Evolutionary conservation across 2,797 vertebrate species (phyloP).

Genomic region (Triplophysa bombifrons): DNA sequence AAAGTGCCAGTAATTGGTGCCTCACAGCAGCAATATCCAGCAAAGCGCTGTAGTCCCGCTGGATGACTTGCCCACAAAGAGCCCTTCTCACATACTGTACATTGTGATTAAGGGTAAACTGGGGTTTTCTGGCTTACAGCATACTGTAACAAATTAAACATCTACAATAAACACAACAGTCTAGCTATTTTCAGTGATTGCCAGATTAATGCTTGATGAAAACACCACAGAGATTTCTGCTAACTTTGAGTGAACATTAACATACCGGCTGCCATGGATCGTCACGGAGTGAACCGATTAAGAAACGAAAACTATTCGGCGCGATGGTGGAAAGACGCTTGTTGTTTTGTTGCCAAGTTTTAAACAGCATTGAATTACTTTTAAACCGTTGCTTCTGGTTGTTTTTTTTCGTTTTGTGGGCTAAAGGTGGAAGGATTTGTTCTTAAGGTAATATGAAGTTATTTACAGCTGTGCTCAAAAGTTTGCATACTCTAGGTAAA

Average conservation of each 20-base stretch:
- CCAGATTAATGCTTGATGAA: slow-evolving; percentile 1
- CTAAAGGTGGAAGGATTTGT: too few relatives aligned
- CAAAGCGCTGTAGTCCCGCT: slow-evolving; percentile 25
- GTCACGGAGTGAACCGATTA: too few relatives aligned
- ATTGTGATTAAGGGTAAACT: slow-evolving; percentile 36
- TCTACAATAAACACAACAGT: slow-evolving; percentile 17
- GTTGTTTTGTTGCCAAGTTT: too few relatives aligned
- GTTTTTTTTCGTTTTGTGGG: too few relatives aligned
- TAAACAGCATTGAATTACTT: too few relatives aligned
- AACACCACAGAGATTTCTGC: background rate
- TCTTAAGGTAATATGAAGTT: too few relatives aligned
- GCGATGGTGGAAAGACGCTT: too few relatives aligned
- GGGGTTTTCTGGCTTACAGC: slow-evolving; percentile 14
- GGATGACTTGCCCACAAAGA: slow-evolving; percentile 38
- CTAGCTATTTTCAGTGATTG: slow-evolving; percentile 7
- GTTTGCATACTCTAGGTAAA: too few relatives aligned
- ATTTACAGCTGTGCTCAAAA: too few relatives aligned
- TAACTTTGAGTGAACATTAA: background rate
- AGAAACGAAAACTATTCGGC: too few relatives aligned
- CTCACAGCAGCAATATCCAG: slow-evolving; percentile 39
- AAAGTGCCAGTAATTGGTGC: slow-evolving; percentile 49
- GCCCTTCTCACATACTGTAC: slow-evolving; percentile 29
- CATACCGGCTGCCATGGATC: too few relatives aligned
- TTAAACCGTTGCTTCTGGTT: too few relatives aligned
- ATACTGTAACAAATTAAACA: slow-evolving; percentile 12